These are phyloP conservation scores for Taurulus bubalis DNA, from an alignment of 2,113 vertebrate species.

Conservation along the genomic window DNA sequence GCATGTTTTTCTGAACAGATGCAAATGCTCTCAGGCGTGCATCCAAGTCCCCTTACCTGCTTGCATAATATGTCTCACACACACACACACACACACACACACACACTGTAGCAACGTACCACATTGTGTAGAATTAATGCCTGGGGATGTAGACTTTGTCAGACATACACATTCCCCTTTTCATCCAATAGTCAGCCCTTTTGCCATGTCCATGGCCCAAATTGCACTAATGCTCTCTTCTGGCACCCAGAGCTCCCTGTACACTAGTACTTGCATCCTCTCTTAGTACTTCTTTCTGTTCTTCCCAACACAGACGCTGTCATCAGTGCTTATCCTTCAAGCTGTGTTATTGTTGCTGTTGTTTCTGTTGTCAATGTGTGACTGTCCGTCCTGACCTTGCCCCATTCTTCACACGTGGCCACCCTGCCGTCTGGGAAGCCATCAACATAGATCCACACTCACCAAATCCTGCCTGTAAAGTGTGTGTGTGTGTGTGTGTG, in stretches of 20 bases:
- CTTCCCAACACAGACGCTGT: neutral
- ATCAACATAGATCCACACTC: constrained; percentile 1
- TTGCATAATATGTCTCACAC: constrained; percentile 24
- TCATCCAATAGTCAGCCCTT: neutral
- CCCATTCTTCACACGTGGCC: constrained; percentile 27
- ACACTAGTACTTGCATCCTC: constrained; percentile 17
- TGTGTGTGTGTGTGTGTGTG: no score
- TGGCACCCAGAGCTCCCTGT: constrained; percentile 31
- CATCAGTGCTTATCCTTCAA: constrained; percentile 9
- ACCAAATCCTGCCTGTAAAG: constrained; percentile 15
- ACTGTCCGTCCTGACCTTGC: constrained; percentile 12
- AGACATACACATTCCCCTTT: constrained; percentile 20
- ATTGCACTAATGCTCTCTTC: constrained; percentile 43
- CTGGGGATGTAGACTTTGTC: constrained; percentile 4
- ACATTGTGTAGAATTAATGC: constrained; percentile 1
- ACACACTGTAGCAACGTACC: neutral
- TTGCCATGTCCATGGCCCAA: constrained; percentile 6
- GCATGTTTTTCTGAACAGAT: constrained; percentile 55
- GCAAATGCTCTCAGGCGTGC: constrained; percentile 25
- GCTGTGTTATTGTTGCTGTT: constrained; percentile 21
- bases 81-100: neutral
- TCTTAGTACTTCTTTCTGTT: constrained; percentile 10
- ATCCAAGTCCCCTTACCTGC: constrained; percentile 45
- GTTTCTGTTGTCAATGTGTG: constrained; percentile 6
- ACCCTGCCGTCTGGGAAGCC: constrained; percentile 9